phyloP scores from a whole-genome alignment of 2,888 invertebrate species.

The Drosophila maculinotata region DNA sequence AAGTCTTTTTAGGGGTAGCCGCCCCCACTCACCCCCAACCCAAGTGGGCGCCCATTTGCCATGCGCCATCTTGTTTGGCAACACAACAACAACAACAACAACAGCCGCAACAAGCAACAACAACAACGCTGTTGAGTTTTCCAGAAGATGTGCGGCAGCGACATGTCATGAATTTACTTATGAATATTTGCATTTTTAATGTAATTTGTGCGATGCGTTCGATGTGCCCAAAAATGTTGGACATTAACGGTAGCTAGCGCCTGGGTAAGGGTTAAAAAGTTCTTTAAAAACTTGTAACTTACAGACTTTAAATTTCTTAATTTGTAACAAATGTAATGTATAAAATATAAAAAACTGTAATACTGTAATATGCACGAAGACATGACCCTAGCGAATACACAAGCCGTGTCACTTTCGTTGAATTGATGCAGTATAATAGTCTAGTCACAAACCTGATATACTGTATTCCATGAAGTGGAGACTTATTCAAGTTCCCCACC shows the following conservation, averaged over 20 bases:
- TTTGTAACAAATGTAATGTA: not conserved
- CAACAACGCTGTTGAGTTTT: slow-evolving; percentile 24
- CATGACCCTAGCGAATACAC: not conserved
- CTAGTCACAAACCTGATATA: not conserved
- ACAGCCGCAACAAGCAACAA: slow-evolving; percentile 32
- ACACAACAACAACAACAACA: slow-evolving; percentile 39
- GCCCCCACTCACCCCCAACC: not conserved
- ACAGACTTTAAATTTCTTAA: too few species aligned
- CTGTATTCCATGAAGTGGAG: too few species aligned
- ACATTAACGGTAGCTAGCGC: not conserved
- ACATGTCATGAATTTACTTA: slow-evolving; percentile 78
- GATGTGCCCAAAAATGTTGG: slow-evolving; percentile 14
- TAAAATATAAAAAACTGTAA: accelerated
- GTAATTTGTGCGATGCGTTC: slow-evolving; percentile 70
- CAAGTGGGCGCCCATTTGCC: slow-evolving; percentile 54
- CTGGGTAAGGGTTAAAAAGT: not conserved
- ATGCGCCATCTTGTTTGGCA: slow-evolving; percentile 73
- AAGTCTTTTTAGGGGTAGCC: slow-evolving; percentile 59
- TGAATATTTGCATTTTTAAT: slow-evolving; percentile 80
- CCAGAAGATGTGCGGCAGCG: slow-evolving; percentile 54
- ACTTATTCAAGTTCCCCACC: not conserved
- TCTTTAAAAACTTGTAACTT: not conserved
- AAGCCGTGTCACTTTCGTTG: not conserved
- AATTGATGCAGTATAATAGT: not conserved
- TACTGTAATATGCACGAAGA: too few species aligned